Evolutionary conservation across 2,888 invertebrate species (phyloP).

Genomic region (Biston stratarius): DNA sequence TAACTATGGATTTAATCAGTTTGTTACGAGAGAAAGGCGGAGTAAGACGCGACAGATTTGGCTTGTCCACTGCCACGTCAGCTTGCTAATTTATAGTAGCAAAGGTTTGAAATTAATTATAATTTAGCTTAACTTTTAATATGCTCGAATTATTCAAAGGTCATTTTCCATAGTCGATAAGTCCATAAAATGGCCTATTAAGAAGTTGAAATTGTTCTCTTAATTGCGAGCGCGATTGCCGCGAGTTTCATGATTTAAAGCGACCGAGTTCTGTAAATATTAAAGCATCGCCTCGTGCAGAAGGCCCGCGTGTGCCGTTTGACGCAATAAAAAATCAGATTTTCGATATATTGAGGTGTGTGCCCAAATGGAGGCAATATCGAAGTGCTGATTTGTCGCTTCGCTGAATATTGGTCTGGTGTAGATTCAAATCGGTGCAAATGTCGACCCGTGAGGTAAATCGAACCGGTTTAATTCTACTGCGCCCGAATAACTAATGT

Average conservation of each 20-base stretch:
- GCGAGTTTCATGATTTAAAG: conserved; percentile 53
- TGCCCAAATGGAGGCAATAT: conserved; percentile 84
- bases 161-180: conserved; percentile 57
- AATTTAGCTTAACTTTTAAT: conserved; percentile 33
- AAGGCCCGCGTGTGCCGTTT: conserved; percentile 48
- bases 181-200: conserved; percentile 64
- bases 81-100: neutral
- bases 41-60: no score
- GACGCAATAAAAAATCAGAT: conserved; percentile 76
- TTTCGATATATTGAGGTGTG: conserved; percentile 79
- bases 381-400: conserved; percentile 85
- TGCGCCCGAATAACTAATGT: conserved; percentile 53
- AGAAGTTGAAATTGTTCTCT: conserved; percentile 63
- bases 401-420: conserved; percentile 81
- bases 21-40: no score
- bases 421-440: conserved; percentile 80
- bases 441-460: conserved; percentile 64
- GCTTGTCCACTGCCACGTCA: no score
- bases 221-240: conserved; percentile 55
- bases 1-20: no score
- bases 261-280: conserved; percentile 55
- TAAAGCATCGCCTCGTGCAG: conserved; percentile 49
- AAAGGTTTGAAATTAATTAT: conserved; percentile 1
- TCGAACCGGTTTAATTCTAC: conserved; percentile 65
- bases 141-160: conserved; percentile 48